Percentiles rank a stretch among this genome's conserved stretches.
These are phyloP conservation scores for Penaeus monodon DNA, from an alignment of 2,888 invertebrate species.

Conservation along the genomic window DNA sequence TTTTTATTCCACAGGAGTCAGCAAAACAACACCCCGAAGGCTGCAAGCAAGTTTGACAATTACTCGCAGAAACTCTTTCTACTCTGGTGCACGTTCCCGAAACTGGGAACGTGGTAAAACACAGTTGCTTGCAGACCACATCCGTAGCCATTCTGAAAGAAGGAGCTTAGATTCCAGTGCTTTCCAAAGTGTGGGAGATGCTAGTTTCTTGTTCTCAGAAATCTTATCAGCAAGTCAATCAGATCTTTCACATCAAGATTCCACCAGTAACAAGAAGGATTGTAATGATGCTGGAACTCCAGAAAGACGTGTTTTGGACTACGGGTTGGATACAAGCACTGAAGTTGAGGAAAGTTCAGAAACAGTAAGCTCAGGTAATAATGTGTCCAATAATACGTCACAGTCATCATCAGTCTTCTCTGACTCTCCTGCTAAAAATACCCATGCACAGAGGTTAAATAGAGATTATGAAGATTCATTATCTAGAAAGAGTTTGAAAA, in stretches of 20 bases:
- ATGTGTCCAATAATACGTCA: neutral
- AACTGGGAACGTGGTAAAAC: slow-evolving; percentile 61
- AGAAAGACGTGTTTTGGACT: slow-evolving; percentile 20
- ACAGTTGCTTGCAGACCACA: slow-evolving; percentile 48
- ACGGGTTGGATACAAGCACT: slow-evolving; percentile 17
- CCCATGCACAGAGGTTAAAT: neutral
- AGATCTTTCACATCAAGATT: neutral
- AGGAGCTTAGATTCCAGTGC: slow-evolving; percentile 18
- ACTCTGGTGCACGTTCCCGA: slow-evolving; percentile 63
- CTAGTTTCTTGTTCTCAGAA: slow-evolving; percentile 61
- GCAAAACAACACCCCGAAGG: slow-evolving; percentile 44
- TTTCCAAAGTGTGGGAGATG: slow-evolving; percentile 11
- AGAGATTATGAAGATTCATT: neutral
- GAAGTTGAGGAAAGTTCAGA: neutral
- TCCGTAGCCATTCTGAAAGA: slow-evolving; percentile 36
- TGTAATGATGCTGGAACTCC: neutral
- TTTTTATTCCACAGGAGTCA: slow-evolving; percentile 1
- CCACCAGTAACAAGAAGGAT: neutral
- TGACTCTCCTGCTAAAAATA: slow-evolving; percentile 14
- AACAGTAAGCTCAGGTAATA: neutral
- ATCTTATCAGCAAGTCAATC: slow-evolving; percentile 36
- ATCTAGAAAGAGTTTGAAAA: slow-evolving; percentile 6
- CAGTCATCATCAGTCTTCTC: neutral
- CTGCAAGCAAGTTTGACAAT: slow-evolving; percentile 48
- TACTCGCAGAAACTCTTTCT: slow-evolving; percentile 58